phyloP scores from a whole-genome alignment of 2,888 invertebrate genomes.

The Sialis lutaria region DNA sequence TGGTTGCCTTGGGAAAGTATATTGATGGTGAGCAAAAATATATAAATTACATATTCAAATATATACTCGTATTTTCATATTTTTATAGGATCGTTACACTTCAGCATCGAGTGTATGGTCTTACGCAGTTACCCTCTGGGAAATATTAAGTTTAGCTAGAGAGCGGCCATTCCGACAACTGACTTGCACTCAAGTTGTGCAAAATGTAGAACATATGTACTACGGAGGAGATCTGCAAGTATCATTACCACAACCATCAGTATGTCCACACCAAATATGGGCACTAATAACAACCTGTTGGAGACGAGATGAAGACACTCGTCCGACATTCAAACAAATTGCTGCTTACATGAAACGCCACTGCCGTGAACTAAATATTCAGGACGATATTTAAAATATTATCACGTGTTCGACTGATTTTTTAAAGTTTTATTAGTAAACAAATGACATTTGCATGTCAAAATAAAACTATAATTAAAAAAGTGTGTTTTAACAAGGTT shows the following conservation, averaged over 20 bases:
- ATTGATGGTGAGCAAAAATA: slow-evolving; percentile 28
- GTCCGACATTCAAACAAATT: slow-evolving; percentile 48
- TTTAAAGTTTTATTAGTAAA: too few relatives aligned
- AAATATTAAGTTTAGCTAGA: slow-evolving; percentile 38
- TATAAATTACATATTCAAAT: background rate
- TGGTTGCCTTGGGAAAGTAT: slow-evolving; percentile 51
- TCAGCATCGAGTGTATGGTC: slow-evolving; percentile 44
- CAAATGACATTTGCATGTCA: too few relatives aligned
- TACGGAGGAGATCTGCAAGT: slow-evolving; percentile 43
- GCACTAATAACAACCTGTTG: slow-evolving; percentile 56
- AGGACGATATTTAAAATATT: too few relatives aligned
- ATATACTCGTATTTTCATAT: background rate
- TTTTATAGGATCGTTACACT: slow-evolving; percentile 40
- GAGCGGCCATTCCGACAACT: slow-evolving; percentile 41
- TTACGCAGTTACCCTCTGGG: slow-evolving; percentile 47
- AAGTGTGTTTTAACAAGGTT: too few relatives aligned
- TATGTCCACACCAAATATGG: slow-evolving; percentile 60
- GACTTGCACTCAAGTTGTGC: slow-evolving; percentile 40
- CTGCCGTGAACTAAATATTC: too few relatives aligned
- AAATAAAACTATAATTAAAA: too few relatives aligned
- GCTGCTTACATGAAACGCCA: slow-evolving; percentile 48
- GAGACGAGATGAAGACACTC: slow-evolving; percentile 36
- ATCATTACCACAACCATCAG: slow-evolving; percentile 46
- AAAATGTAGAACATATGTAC: slow-evolving; percentile 46
- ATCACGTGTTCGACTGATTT: too few relatives aligned